Percentiles rank a stretch among this genome's conserved stretches.
These are phyloP conservation scores for Oryzias celebensis DNA, from an alignment of 2,113 vertebrate genomes.

Conservation along the genomic window DNA sequence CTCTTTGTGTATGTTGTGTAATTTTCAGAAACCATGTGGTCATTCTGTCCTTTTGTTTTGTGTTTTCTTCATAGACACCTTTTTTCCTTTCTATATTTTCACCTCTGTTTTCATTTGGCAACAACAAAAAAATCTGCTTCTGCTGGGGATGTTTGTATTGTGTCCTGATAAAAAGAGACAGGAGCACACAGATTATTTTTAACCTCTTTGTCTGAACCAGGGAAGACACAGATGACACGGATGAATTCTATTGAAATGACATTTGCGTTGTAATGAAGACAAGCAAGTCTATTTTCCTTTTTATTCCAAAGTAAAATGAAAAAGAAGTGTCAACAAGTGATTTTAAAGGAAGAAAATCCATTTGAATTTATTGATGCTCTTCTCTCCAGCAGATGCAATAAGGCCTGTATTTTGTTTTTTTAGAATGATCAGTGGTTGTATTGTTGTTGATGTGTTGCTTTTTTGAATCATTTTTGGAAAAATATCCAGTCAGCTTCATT, in stretches of 20 bases:
- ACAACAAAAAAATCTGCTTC: too few species aligned
- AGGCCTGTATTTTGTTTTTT: background rate
- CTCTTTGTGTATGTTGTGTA: background rate
- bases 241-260: slow-evolving; percentile 22
- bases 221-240: slow-evolving; percentile 38
- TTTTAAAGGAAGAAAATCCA: slow-evolving; percentile 7
- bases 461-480: slow-evolving; percentile 15
- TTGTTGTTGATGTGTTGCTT: slow-evolving; percentile 12
- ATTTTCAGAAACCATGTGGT: background rate
- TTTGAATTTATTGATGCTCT: background rate
- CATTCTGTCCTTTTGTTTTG: slow-evolving; percentile 2
- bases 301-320: slow-evolving; percentile 12
- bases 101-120: slow-evolving; percentile 1
- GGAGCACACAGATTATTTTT: slow-evolving; percentile 27
- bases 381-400: too few species aligned
- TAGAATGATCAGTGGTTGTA: slow-evolving; percentile 17
- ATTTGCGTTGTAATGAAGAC: slow-evolving; percentile 54
- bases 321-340: slow-evolving; percentile 7
- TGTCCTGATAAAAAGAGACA: slow-evolving; percentile 26
- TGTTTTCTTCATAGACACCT: background rate
- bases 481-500: slow-evolving; percentile 12
- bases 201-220: slow-evolving; percentile 1
- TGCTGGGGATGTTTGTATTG: slow-evolving; percentile 40
- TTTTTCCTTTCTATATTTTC: background rate
- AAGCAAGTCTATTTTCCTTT: slow-evolving; percentile 24